Percentiles rank a stretch among this genome's conserved stretches.
Evolutionary conservation across 2,113 vertebrate species (phyloP).

Genomic region (Anhinga anhinga): DNA sequence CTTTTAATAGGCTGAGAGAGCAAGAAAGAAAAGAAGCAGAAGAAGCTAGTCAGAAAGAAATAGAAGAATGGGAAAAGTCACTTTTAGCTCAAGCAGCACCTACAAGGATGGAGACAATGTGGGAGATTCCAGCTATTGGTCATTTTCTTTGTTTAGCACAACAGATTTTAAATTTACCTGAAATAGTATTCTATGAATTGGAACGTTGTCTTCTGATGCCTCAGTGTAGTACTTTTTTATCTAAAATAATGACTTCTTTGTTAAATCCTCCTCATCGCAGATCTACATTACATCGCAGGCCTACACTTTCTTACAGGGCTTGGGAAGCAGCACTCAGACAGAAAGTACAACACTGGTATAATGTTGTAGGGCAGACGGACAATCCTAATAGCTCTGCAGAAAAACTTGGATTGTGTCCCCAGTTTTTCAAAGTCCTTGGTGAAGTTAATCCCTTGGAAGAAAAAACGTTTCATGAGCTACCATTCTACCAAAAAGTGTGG

Average conservation of each 20-base stretch:
- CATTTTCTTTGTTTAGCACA: constrained; percentile 98
- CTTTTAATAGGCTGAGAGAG: constrained; percentile 86
- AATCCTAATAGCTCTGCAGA: constrained; percentile 84
- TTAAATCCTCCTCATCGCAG: constrained; percentile 88
- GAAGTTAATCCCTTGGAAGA: constrained; percentile 89
- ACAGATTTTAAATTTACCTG: constrained; percentile 91
- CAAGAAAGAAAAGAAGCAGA: constrained; percentile 94
- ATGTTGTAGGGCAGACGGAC: constrained; percentile 79
- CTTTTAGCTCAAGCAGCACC: constrained; percentile 87
- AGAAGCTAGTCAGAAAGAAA: constrained; percentile 92
- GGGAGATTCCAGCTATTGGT: constrained; percentile 97
- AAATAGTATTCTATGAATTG: constrained; percentile 96
- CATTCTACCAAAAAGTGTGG: constrained; percentile 92
- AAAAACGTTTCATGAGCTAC: constrained; percentile 89
- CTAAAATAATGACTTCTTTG: constrained; percentile 96
- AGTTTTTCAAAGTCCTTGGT: constrained; percentile 90
- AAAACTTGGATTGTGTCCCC: constrained; percentile 88
- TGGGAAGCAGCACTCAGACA: constrained; percentile 93
- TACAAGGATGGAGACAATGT: constrained; percentile 85
- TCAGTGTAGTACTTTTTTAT: constrained; percentile 90
- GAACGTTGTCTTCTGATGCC: constrained; percentile 97
- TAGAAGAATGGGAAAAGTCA: constrained; percentile 93
- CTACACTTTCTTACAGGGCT: constrained; percentile 86
- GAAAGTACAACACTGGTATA: constrained; percentile 91
- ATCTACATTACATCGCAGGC: constrained; percentile 85